phyloP scores from a whole-genome alignment of 2,797 vertebrate genomes.

The Eremophila alpestris region DNA sequence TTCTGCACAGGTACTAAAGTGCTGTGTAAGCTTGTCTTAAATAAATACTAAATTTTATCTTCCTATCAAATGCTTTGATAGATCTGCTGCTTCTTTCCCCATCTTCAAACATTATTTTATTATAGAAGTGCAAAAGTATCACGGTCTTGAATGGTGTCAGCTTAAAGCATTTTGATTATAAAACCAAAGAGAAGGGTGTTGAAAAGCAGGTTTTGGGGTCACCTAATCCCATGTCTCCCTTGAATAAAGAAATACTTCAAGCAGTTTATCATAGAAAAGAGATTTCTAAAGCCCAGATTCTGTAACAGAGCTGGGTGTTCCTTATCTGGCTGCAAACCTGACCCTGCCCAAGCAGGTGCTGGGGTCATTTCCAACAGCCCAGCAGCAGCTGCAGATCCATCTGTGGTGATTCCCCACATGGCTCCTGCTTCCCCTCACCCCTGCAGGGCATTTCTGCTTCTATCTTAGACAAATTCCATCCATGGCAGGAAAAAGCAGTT shows the following conservation, averaged over 20 bases:
- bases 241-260: not conserved
- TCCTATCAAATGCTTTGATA: not conserved
- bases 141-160: not conserved
- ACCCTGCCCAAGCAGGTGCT: not conserved
- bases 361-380: not conserved
- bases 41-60: not conserved
- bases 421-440: not conserved
- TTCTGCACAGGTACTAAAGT: not conserved
- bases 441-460: not conserved
- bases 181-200: not conserved
- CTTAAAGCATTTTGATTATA: not conserved
- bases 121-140: not conserved
- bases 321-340: not conserved
- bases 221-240: not conserved
- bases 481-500: not conserved
- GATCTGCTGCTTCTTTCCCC: not conserved
- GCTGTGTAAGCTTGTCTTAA: not conserved
- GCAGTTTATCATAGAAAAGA: not conserved
- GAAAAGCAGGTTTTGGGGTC: not conserved
- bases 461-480: fast-evolving
- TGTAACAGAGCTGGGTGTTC: not conserved
- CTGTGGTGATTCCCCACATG: not conserved
- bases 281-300: not conserved
- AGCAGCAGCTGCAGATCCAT: not conserved
- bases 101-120: not conserved